Base-by-base conservation (phyloP, 2,797 vertebrate genomes). In the Balearica regulorum region DNA sequence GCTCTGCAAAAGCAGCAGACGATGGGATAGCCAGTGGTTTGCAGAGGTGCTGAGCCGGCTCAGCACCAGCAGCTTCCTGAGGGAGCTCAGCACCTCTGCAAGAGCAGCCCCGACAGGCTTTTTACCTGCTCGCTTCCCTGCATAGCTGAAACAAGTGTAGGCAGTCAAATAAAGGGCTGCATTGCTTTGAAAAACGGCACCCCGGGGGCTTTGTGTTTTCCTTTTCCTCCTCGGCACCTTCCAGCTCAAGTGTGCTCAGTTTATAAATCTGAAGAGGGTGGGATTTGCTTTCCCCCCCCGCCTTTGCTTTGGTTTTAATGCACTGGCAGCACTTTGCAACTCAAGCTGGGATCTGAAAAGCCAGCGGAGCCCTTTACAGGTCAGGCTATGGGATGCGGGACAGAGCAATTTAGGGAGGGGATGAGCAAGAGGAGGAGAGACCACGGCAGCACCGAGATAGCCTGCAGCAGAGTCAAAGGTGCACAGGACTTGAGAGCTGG, bases 201-300 rank as follows among this genome's bases (percentile, higher is more conserved):
- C 62, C 82, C 1, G 11, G 41, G 55, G 82, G 41, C 77, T 57
- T 53, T 16, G 58, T 86, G 82, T 92, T 93, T 94, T 89, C 72
- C 71, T 85, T 94, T 60, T 49, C 75, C 64, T 87, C 94, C 71
- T 87, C 31, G 3, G 79, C 84, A 75, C 84, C 48, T 89, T 87
- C 61, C 69, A 77, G 84, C 78, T 93, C 2, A 13, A 75, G 65
- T 41, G 84, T 28, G 10, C 60, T 95, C 28, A 5, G 62, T 61
- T 83, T 94, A 92, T 80, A 91, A 90, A 94, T 57, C 78, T 37
- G 3, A 31, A 87, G 13, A 83, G 51, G 60, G 51, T 62, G 89
- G 53, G 82, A 89, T 49, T 31, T 58, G 26, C 16, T 6, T 3
- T 0, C 2, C 11, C 9, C 18, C 28, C 28, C 28, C 16, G 28